phyloP scores from a whole-genome alignment of 2,113 vertebrate genomes.

The Pseudonaja textilis region DNA sequence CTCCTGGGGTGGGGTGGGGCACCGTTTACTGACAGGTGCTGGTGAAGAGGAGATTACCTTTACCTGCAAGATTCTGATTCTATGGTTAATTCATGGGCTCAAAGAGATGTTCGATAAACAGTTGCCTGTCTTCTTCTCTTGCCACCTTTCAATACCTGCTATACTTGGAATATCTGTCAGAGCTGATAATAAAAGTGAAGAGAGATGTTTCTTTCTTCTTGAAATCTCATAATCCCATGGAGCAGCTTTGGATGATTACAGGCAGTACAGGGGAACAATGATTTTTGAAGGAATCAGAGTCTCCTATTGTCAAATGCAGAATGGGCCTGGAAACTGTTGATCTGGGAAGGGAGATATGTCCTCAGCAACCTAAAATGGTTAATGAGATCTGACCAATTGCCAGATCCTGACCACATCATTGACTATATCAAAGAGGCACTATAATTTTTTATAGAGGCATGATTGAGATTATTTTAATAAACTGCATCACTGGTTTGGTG shows the following conservation, averaged over 20 bases:
- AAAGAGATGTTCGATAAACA: background rate
- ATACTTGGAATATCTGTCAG: background rate
- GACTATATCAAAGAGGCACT: background rate
- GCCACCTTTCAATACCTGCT: background rate
- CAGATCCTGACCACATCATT: background rate
- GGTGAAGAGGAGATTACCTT: background rate
- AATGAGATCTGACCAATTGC: background rate
- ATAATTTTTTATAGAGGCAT: no score
- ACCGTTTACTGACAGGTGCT: background rate
- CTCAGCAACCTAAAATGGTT: background rate
- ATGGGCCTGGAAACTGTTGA: background rate
- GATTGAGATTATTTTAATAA: no score
- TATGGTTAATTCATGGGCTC: background rate
- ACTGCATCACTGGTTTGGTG: no score
- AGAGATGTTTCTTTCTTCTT: background rate
- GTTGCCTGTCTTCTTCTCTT: background rate
- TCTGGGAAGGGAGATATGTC: background rate
- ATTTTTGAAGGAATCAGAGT: background rate
- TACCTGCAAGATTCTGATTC: background rate
- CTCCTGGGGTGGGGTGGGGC: background rate
- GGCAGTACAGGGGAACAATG: background rate
- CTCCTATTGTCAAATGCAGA: background rate
- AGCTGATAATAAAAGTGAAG: background rate
- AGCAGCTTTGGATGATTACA: background rate
- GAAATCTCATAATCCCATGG: background rate